phyloP scores from a whole-genome alignment of 2,113 vertebrate genomes.

The Ancistrus triradiatus region DNA sequence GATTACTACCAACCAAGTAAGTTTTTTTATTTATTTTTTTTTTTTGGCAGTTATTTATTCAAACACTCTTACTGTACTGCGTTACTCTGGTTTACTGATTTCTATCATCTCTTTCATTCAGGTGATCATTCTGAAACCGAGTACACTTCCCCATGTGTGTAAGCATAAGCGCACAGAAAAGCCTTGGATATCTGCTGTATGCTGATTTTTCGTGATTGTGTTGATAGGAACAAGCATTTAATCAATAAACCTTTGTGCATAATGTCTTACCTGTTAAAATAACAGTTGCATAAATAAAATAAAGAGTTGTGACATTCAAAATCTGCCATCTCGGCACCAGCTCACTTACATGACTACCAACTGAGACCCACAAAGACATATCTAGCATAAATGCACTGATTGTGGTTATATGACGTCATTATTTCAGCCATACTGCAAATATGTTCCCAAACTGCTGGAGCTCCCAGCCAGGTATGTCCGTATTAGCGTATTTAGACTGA shows the following conservation, averaged over 20 bases:
- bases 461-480: too few relatives aligned
- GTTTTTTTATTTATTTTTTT: background rate
- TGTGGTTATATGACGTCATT: too few relatives aligned
- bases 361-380: background rate
- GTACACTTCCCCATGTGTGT: constrained; percentile 51
- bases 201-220: background rate
- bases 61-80: background rate
- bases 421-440: too few relatives aligned
- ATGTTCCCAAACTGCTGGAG: too few relatives aligned
- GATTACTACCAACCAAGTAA: constrained; percentile 87
- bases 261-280: too few relatives aligned
- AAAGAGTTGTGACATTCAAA: too few relatives aligned
- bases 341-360: background rate
- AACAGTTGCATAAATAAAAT: too few relatives aligned
- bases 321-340: too few relatives aligned
- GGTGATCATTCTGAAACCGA: constrained; percentile 57
- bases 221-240: too few relatives aligned
- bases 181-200: background rate
- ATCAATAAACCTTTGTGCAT: too few relatives aligned
- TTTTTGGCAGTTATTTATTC: background rate
- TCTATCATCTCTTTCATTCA: constrained; percentile 27
- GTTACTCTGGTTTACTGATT: constrained; percentile 13
- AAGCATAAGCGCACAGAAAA: constrained; percentile 20
- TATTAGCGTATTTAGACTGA: too few relatives aligned
- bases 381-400: too few relatives aligned